Conservation (phyloP, 2,113 vertebrate species). For the Tiliqua scincoides region DNA sequence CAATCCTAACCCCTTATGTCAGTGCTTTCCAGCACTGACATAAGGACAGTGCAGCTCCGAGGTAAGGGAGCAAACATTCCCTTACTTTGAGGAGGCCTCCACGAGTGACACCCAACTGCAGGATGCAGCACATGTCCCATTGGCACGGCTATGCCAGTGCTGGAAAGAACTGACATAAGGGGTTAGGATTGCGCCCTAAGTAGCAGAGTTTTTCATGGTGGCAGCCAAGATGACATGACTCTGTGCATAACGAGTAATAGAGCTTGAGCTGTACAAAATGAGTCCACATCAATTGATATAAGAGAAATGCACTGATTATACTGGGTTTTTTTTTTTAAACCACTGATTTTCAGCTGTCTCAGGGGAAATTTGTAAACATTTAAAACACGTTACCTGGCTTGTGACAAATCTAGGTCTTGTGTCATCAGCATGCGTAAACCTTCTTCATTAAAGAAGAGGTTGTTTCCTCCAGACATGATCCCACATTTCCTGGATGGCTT, state of each 20-base stretch:
- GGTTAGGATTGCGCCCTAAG: no score
- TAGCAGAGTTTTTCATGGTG: not conserved
- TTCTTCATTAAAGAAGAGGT: conserved; percentile 96
- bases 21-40: no score
- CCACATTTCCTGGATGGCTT: conserved; percentile 97
- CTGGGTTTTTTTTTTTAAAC: conserved; percentile 10
- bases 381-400: conserved; percentile 86
- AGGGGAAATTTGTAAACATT: conserved; percentile 33
- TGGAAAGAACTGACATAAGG: no score
- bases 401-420: conserved; percentile 92
- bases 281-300: not conserved
- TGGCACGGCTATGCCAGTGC: no score
- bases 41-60: no score
- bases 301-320: not conserved
- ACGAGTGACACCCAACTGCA: no score
- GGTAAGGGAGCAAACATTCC: no score
- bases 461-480: conserved; percentile 95
- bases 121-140: no score
- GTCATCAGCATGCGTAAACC: conserved; percentile 96
- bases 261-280: not conserved
- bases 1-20: no score
- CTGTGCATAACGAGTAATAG: not conserved
- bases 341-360: not conserved
- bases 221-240: not conserved
- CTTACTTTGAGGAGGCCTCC: no score